Conservation (phyloP, 2,888 invertebrate species). For the Pardosa pseudoannulata region DNA sequence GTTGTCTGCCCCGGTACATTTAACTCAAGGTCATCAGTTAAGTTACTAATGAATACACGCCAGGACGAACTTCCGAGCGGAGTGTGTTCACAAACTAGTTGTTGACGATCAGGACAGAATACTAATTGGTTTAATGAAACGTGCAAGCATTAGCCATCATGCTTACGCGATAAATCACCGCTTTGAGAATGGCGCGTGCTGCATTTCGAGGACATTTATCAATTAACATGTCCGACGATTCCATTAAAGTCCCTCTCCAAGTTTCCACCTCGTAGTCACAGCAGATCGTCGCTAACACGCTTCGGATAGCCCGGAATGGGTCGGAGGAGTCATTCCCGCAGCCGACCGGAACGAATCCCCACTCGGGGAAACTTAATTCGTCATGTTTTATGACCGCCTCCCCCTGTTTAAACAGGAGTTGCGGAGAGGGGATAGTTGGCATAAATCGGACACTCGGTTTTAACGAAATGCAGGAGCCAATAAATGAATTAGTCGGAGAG, state of each 20-base stretch:
- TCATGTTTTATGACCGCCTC: slow-evolving; percentile 30
- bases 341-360: background rate
- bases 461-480: background rate
- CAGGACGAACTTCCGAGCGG: too few relatives aligned
- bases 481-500: background rate
- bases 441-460: background rate
- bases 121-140: too few relatives aligned
- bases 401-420: background rate
- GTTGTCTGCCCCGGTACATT: too few relatives aligned
- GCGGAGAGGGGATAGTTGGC: background rate
- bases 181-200: too few relatives aligned
- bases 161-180: too few relatives aligned
- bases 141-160: too few relatives aligned
- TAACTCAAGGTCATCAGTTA: too few relatives aligned
- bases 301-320: background rate
- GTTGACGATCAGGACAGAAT: too few relatives aligned
- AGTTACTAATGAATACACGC: too few relatives aligned
- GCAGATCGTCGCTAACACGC: background rate
- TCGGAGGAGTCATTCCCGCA: background rate
- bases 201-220: background rate
- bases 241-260: background rate
- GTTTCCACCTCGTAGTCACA: background rate
- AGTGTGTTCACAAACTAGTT: too few relatives aligned
- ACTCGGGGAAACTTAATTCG: slow-evolving; percentile 15
- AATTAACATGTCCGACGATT: background rate